Base-by-base conservation (phyloP, 1,140 invertebrate species). In the Achatina immaculata region DNA sequence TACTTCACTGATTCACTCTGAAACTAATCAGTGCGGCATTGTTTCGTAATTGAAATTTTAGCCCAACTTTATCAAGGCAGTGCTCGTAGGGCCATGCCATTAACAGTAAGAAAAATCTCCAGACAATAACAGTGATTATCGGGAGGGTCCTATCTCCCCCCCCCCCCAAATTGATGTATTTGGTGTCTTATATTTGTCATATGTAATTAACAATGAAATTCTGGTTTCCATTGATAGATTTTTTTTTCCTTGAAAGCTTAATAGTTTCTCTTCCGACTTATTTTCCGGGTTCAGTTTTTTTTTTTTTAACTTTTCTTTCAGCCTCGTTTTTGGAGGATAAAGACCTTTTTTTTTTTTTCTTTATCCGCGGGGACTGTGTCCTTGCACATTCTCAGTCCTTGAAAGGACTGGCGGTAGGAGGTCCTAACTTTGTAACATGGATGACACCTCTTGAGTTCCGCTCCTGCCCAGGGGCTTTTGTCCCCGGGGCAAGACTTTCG, bases 371-470 rank as follows among this genome's bases (percentile, higher is more conserved):
- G n/a, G n/a, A 31, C 28, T 4, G n/a, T 62, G 16, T 11, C 28
- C 28, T 62, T 62, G 58, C 28, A 62, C 58, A 62, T 62, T 62
- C 58, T 3, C 58, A 62, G 58, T 62, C 58, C 9, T 28, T 31
- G 58, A 62, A 62, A 62, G 58, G 31, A 3, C 28, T 16, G 6
- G 58, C n/a, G 28, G 58, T 31, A 62, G 58, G 58, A 28, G 58
- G 28, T 62, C 58, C 9, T 31, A 16, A 4, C 28, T 62, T 28
- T 62, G 58, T 62, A 4, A n/a, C 7, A 62, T 62, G 58, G 58
- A 62, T 62, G 58, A 62, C 58, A 62, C 58, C 58, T 62, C 58
- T 62, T 62, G 31, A 62, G 58, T 62, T 62, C 58, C 31, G 19
- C 4, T 31, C 58, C 28, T 62, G n/a, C 28, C n/a, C n/a, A 4